Evolutionary conservation across 2,888 invertebrate species (phyloP).

Genomic region (Drosophila peninsularis): DNA sequence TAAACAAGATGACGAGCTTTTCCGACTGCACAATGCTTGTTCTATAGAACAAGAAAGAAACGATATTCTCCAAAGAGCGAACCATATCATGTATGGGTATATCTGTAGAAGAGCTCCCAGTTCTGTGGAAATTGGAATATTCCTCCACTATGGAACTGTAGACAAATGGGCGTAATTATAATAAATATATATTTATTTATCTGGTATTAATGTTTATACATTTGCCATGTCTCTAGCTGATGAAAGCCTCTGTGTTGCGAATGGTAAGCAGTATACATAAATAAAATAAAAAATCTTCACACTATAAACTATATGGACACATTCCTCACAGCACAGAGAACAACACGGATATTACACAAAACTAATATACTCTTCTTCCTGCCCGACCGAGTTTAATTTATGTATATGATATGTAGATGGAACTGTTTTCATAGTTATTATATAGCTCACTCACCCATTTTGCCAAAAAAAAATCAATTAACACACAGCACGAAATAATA

Average conservation of each 20-base stretch:
- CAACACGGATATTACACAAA: background rate
- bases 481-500: constrained; percentile 22
- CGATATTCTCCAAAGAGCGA: no score
- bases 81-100: background rate
- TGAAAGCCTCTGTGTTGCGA: no score
- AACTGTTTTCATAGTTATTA: background rate
- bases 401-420: constrained; percentile 13
- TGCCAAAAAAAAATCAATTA: constrained; percentile 39
- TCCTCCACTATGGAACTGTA: no score
- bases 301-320: background rate
- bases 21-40: background rate
- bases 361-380: background rate
- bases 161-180: background rate
- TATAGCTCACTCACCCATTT: constrained; percentile 68
- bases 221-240: no score
- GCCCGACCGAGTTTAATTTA: background rate
- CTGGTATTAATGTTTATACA: background rate
- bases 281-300: background rate
- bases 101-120: background rate
- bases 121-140: background rate
- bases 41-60: background rate
- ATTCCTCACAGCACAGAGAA: background rate
- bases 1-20: constrained; percentile 2
- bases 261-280: no score
- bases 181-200: background rate